Evolutionary conservation across 2,888 invertebrate species (phyloP).

Genomic region (Acleris laterana): DNA sequence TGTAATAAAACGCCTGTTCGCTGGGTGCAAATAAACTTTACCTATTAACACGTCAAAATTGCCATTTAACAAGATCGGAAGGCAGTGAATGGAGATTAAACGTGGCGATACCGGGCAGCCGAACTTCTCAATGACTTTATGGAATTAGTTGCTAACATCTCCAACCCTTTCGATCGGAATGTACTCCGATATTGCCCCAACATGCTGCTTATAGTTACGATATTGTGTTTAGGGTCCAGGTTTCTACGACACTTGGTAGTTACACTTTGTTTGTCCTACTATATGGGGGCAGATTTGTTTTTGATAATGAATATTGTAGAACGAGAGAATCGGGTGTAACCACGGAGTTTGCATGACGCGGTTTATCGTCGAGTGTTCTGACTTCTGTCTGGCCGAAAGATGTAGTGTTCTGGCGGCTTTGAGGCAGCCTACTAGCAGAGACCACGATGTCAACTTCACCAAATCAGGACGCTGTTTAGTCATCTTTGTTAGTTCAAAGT

Average conservation of each 20-base stretch:
- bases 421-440: too few species aligned
- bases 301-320: too few species aligned
- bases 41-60: conserved; percentile 79
- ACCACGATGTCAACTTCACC: too few species aligned
- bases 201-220: conserved; percentile 10
- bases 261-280: too few species aligned
- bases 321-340: too few species aligned
- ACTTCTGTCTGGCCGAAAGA: too few species aligned
- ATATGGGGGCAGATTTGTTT: too few species aligned
- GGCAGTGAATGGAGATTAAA: conserved; percentile 78
- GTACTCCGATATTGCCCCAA: conserved; percentile 27
- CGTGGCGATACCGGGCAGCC: conserved; percentile 71
- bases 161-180: conserved; percentile 36
- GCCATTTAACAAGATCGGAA: conserved; percentile 75
- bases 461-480: too few species aligned
- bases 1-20: conserved; percentile 57
- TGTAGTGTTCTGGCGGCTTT: too few species aligned
- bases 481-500: too few species aligned
- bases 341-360: too few species aligned
- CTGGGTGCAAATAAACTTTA: conserved; percentile 72
- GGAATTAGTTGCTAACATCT: conserved; percentile 68
- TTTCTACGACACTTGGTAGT: conserved; percentile 4
- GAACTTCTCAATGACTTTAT: conserved; percentile 74
- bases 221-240: conserved; percentile 1
- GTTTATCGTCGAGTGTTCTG: too few species aligned